Conservation (phyloP, 2,797 vertebrate species). For the Gallinago stenura region DNA sequence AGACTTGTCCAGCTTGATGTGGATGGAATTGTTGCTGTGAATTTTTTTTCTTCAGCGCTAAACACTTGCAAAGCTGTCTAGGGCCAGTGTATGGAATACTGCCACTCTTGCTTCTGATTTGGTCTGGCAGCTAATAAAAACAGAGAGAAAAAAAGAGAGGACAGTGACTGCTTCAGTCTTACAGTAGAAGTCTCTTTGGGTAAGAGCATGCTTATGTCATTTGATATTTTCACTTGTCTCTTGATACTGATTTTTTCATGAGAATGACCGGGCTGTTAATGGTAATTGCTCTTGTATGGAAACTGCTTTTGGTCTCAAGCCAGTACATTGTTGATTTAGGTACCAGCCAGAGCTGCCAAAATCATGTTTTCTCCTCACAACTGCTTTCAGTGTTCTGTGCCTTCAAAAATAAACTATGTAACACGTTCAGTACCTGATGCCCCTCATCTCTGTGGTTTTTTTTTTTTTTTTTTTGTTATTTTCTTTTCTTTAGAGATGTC, state of each 20-base stretch:
- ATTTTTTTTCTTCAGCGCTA: background rate
- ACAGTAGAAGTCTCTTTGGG: background rate
- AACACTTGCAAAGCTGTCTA: background rate
- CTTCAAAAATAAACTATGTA: background rate
- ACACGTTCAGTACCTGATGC: background rate
- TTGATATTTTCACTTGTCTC: background rate
- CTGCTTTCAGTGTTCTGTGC: background rate
- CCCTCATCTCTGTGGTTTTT: background rate
- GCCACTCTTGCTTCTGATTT: background rate
- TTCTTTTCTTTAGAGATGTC: background rate
- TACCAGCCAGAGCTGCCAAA: background rate
- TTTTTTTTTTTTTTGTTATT: background rate
- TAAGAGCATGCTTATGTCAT: background rate
- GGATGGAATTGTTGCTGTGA: background rate
- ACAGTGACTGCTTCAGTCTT: background rate
- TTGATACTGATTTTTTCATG: background rate
- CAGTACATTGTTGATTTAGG: background rate
- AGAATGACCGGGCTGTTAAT: background rate
- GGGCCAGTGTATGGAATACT: background rate
- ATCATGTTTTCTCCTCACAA: fast-evolving
- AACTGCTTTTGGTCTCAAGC: background rate
- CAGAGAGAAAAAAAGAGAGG: background rate
- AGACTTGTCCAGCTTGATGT: background rate
- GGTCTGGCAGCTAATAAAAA: background rate
- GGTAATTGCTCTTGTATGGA: background rate